phyloP scores from a whole-genome alignment of 2,888 invertebrate species.

The Cheilosia pagana region DNA sequence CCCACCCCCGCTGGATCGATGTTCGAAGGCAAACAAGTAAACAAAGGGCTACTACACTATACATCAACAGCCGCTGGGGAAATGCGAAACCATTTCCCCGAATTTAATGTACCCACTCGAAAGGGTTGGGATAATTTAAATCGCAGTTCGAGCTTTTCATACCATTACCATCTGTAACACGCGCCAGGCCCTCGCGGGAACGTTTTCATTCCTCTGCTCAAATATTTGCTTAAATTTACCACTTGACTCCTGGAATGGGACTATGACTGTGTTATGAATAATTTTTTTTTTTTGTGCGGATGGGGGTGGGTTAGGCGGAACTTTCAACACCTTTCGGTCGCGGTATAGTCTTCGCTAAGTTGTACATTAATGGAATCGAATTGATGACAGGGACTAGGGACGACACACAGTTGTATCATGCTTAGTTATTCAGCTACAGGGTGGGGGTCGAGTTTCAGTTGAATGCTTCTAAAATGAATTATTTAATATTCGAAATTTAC shows the following conservation, averaged over 20 bases:
- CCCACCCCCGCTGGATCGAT: slow-evolving; percentile 33
- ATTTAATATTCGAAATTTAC: slow-evolving; percentile 59
- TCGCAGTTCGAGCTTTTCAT: slow-evolving; percentile 11
- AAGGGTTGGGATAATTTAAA: slow-evolving; percentile 50
- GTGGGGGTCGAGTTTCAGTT: slow-evolving; percentile 28
- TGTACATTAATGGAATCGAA: slow-evolving; percentile 58
- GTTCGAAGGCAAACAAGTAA: slow-evolving; percentile 45
- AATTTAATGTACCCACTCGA: not conserved
- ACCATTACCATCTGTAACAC: slow-evolving; percentile 5
- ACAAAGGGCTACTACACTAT: not conserved
- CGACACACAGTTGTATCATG: not conserved
- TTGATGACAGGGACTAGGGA: slow-evolving; percentile 36
- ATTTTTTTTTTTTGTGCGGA: not conserved
- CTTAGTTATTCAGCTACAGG: slow-evolving; percentile 28
- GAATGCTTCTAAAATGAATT: slow-evolving; percentile 63
- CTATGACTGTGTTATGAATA: slow-evolving; percentile 1
- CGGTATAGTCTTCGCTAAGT: slow-evolving; percentile 55
- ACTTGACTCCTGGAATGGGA: slow-evolving; percentile 55
- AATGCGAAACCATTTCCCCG: not conserved
- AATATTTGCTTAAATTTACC: slow-evolving; percentile 64
- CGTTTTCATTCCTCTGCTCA: slow-evolving; percentile 41
- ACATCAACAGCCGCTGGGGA: not conserved
- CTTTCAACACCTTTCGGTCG: slow-evolving; percentile 27
- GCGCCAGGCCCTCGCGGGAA: not conserved
- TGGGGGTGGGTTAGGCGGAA: not conserved